These are phyloP conservation scores for Oceanodroma tethys DNA, from an alignment of 2,113 vertebrate genomes.

Conservation along the genomic window DNA sequence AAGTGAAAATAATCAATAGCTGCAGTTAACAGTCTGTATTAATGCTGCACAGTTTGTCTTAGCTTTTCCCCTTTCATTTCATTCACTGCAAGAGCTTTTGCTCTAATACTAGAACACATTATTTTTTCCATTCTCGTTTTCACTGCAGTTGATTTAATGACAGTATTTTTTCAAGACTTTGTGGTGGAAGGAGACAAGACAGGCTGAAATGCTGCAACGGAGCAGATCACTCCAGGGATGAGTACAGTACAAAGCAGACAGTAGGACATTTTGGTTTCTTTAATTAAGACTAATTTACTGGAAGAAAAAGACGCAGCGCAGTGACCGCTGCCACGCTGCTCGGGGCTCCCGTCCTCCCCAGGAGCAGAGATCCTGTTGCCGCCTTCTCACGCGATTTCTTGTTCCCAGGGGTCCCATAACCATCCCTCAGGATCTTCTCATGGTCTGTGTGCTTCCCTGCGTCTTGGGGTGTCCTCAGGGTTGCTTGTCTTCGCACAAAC, in stretches of 20 bases:
- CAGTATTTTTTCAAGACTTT: background rate
- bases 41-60: background rate
- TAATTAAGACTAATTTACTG: background rate
- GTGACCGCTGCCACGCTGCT: background rate
- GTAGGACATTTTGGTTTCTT: background rate
- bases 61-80: background rate
- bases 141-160: background rate
- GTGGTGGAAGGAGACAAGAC: background rate
- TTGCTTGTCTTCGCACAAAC: background rate
- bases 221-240: background rate
- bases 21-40: background rate
- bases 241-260: background rate
- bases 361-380: background rate
- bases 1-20: background rate
- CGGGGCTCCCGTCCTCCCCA: background rate
- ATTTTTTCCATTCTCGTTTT: background rate
- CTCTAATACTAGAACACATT: background rate
- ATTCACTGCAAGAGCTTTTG: background rate
- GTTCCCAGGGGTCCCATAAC: background rate
- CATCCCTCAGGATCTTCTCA: background rate
- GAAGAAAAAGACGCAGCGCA: accelerated
- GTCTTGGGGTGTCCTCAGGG: no score
- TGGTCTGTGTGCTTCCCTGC: background rate
- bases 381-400: accelerated
- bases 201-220: background rate